Conservation (phyloP, 2,797 vertebrate species). For the Hybognathus amarus region DNA sequence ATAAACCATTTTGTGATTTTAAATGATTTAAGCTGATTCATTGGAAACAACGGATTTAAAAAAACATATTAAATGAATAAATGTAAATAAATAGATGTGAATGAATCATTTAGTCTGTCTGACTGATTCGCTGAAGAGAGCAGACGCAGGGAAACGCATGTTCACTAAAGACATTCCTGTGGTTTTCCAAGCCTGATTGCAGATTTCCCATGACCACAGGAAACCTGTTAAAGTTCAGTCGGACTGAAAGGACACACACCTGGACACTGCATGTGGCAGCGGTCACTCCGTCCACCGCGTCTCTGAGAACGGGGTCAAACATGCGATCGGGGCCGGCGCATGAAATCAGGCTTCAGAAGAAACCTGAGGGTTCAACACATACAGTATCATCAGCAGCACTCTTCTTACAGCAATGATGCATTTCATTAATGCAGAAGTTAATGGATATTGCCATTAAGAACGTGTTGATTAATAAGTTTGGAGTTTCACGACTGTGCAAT, state of each 20-base stretch:
- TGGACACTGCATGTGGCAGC: conserved; percentile 97
- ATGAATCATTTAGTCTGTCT: neutral
- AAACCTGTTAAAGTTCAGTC: neutral
- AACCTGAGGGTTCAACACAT: conserved; percentile 65
- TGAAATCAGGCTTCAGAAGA: conserved; percentile 95
- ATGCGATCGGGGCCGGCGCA: conserved; percentile 95
- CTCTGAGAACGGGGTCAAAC: conserved; percentile 98
- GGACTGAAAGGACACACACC: conserved; percentile 72
- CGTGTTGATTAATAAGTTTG: conserved; percentile 47
- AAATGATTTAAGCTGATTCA: no score
- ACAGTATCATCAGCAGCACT: conserved; percentile 23
- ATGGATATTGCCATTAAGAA: conserved; percentile 41
- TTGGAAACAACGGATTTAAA: no score
- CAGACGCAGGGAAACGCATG: neutral
- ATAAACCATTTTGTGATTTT: neutral
- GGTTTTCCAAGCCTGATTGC: neutral
- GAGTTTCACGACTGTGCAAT: conserved; percentile 34
- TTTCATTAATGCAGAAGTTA: conserved; percentile 50
- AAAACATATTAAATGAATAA: neutral
- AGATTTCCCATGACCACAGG: neutral
- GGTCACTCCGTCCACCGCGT: conserved; percentile 96
- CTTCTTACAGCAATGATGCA: conserved; percentile 45
- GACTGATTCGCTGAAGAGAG: neutral
- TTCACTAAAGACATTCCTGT: neutral
- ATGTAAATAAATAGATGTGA: no score